Base-by-base conservation (phyloP, 2,797 vertebrate species). In the Leptoclinus maculatus region DNA sequence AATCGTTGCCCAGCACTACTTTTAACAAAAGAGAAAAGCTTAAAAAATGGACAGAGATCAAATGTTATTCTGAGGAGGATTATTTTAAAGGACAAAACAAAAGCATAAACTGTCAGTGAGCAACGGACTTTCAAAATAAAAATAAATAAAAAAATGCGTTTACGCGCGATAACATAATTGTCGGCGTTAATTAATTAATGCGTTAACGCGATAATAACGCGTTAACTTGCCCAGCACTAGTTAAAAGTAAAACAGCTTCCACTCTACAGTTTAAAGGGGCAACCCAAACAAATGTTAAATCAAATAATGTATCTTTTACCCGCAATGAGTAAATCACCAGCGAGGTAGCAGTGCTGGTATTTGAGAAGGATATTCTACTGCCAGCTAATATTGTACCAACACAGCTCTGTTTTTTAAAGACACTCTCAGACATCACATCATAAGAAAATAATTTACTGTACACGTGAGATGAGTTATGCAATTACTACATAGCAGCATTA, bases 401-500 rank as follows among this genome's bases (percentile, higher is more conserved):
- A 47, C 66, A 47, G 38, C 34, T 16, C 58, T 79, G 69, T 58
- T 76, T 34, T 74, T 27, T 56, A 41, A 14, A n/a, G 59, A 49
- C 4, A 17, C 34, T 16, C 66, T 66, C 69, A 71, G 82, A 86
- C 78, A 14, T 78, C n/a, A 78, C 69, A 67, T 68, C 34, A 62
- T 43, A 4, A 49, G 53, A 38, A 58, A 83, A 80, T 38, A 77
- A 78, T 79, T 62, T 23, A 49, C 66, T 58, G 21, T 32, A 54
- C 60, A 41, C 65, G 47, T 57, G 79, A 71, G 79, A 73, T 25
- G 79, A 8, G 76, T 67, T 43, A 47, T 63, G 60, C 9, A 60
- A 66, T 71, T 11, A 58, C 29, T 23, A 58, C 68, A 23, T 13
- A 45, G 2, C 19, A 43, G 41, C 53, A 17, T 41, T 53, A 57